Percentiles rank a stretch among this genome's conserved stretches.
Evolutionary conservation across 2,113 vertebrate genomes (phyloP).

Genomic region (Rhinichthys klamathensis): DNA sequence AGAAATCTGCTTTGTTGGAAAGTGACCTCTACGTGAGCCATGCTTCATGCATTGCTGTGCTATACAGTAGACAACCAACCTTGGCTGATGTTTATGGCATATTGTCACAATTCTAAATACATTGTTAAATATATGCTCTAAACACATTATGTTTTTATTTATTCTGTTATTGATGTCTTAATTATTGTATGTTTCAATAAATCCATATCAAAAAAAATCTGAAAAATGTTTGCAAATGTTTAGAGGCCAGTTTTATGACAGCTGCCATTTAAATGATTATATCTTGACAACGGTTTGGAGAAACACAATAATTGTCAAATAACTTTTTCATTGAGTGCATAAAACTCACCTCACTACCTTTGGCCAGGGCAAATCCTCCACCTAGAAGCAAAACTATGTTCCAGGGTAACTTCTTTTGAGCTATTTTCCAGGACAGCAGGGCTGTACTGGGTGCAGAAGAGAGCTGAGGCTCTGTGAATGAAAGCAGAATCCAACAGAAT

Average conservation of each 20-base stretch:
- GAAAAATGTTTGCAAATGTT: neutral
- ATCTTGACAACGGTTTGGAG: neutral
- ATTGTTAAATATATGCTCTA: neutral
- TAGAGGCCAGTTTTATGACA: neutral
- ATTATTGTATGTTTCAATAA: neutral
- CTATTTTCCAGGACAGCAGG: conserved; percentile 88
- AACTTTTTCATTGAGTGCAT: neutral
- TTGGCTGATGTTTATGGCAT: neutral
- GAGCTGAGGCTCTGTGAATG: conserved; percentile 58
- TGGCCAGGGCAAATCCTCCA: conserved; percentile 95
- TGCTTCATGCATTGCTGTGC: neutral
- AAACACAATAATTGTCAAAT: neutral
- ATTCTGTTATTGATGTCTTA: neutral
- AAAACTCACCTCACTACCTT: conserved; percentile 86
- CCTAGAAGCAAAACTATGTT: conserved; percentile 92
- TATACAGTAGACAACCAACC: neutral
- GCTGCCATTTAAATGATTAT: neutral
- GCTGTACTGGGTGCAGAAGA: conserved; percentile 60
- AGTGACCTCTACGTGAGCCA: neutral
- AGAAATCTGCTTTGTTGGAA: neutral
- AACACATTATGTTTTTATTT: neutral
- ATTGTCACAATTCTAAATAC: neutral
- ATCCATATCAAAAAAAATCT: neutral
- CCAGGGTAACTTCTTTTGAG: conserved; percentile 92
- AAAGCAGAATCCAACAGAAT: neutral